Percentiles rank a stretch among this genome's conserved stretches.
phyloP scores from a whole-genome alignment of 2,797 vertebrate species.

The Coendou prehensilis region DNA sequence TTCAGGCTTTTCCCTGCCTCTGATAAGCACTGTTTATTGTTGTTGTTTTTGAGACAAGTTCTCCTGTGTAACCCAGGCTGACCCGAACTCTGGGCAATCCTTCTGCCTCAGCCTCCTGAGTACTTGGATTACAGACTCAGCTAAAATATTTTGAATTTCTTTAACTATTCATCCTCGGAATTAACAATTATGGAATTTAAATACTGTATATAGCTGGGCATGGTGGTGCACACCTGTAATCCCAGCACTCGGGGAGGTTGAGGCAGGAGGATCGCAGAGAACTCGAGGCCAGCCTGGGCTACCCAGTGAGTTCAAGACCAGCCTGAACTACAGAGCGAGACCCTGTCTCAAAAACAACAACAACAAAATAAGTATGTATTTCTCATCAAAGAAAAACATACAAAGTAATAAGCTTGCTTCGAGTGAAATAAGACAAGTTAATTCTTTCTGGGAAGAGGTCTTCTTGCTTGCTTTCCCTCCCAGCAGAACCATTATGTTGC shows the following conservation, averaged over 20 bases:
- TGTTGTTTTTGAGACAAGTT: neutral
- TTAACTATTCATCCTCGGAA: neutral
- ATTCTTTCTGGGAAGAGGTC: neutral
- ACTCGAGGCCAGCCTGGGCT: neutral
- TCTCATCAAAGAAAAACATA: neutral
- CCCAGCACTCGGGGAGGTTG: neutral
- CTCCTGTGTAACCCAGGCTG: neutral
- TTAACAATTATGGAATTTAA: neutral
- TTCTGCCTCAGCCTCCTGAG: neutral
- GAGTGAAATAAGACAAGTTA: slow-evolving; percentile 3
- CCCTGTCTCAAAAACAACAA: neutral
- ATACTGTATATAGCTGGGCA: neutral
- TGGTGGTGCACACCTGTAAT: neutral
- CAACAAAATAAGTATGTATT: neutral
- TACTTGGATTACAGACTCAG: neutral
- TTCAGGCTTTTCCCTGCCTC: neutral
- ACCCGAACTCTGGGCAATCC: neutral
- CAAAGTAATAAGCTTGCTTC: neutral
- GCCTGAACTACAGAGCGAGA: neutral
- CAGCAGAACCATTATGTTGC: neutral
- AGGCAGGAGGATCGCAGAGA: neutral
- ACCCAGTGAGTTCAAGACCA: neutral
- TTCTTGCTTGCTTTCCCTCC: neutral
- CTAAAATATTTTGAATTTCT: neutral
- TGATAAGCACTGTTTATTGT: neutral